These are phyloP conservation scores for Arrhopalites spinosus DNA, from an alignment of 2,888 invertebrate genomes.

Conservation along the genomic window DNA sequence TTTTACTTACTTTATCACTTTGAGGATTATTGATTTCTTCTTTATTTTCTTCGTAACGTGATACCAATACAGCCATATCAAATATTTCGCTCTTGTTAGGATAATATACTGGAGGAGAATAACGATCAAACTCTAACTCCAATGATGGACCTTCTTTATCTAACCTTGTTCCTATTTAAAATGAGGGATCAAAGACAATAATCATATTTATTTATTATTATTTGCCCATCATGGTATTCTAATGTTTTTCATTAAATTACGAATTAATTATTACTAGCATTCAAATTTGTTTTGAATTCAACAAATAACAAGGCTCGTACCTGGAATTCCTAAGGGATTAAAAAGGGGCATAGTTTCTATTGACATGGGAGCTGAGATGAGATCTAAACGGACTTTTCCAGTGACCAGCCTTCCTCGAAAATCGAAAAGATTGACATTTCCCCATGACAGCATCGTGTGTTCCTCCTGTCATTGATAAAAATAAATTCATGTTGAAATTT, in stretches of 20 bases:
- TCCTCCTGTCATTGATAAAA: constrained; percentile 57
- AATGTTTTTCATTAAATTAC: too few species aligned
- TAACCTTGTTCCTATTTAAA: constrained; percentile 60
- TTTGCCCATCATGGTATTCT: too few species aligned
- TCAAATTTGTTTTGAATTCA: too few species aligned
- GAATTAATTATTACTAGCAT: too few species aligned
- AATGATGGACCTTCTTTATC: constrained; percentile 61
- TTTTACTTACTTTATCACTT: constrained; percentile 57
- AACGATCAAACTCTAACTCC: constrained; percentile 62
- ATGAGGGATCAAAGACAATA: too few species aligned
- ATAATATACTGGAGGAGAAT: constrained; percentile 60
- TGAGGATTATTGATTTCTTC: constrained; percentile 57
- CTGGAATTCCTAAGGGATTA: constrained; percentile 56
- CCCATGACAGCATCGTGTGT: constrained; percentile 64
- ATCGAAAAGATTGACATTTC: constrained; percentile 65
- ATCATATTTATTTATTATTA: too few species aligned
- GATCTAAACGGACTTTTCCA: constrained; percentile 61
- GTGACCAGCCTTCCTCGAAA: constrained; percentile 62
- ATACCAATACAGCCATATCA: constrained; percentile 58
- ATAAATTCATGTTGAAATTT: too few species aligned
- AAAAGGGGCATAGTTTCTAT: constrained; percentile 57
- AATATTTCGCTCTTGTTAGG: constrained; percentile 60
- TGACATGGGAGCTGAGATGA: constrained; percentile 62
- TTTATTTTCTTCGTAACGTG: constrained; percentile 32
- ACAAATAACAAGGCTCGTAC: constrained; percentile 42